Base-by-base conservation (phyloP, 2,888 invertebrate genomes). In the Apodemia hepburni region DNA sequence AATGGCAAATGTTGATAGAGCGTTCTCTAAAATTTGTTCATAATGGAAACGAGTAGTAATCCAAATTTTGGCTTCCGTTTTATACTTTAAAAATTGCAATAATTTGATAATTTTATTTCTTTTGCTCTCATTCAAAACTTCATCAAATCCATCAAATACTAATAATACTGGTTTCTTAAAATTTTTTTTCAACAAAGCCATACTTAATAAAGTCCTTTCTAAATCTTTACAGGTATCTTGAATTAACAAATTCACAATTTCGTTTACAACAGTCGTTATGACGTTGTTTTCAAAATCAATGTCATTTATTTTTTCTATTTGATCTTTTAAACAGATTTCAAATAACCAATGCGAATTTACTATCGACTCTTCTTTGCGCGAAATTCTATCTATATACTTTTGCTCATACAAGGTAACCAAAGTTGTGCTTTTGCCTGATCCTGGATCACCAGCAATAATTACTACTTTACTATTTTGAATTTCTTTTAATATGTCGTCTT, bases 391-490 rank as follows among this genome's bases (percentile, higher is more conserved):
- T n/a, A n/a, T n/a, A n/a, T 17, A 17, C 18, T 49, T 49, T 38
- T 15, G n/a, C 17, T 33, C 38, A 59, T 4, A 59, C 17, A 59
- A 35, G 18, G 35, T 18, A 35, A 18, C 12, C 42, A 59, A 42
- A 18, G 59, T 42, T 42, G 59, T 59, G 38, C 18, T 59, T 38
- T 59, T 59, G 8, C 59, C 59, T 18, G 38, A 38, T 7, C 59
- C 59, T 38, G 59, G 59, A 18, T 59, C 59, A 22, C 59, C 59
- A 17, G 35, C 59, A 22, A 59, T 35, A 22, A 59, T 17, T 35
- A 42, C 9, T 17, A 18, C n/a, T 42, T 59, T 18, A 5, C 42
- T 59, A n/a, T 59, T 22, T 42, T 38, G n/a, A 38, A 59, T 59
- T 38, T 59, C 38, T 22, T 18, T 38, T 18, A 59, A 18, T 59